Evolutionary conservation across 2,888 invertebrate species (phyloP).

Genomic region (Eilema caniola): DNA sequence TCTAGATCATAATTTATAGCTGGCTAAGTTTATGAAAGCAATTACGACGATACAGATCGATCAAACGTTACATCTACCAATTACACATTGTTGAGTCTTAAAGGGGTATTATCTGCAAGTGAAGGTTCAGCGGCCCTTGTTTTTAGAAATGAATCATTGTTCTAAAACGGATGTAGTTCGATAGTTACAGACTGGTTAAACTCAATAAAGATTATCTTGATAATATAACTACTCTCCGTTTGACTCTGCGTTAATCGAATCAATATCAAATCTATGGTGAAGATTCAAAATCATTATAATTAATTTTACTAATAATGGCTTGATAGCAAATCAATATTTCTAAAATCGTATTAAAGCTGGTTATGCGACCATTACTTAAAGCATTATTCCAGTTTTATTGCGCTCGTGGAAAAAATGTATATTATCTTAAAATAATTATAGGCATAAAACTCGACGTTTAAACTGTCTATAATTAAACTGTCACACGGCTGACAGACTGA

Average conservation of each 20-base stretch:
- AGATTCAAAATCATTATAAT: neutral
- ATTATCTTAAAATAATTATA: constrained; percentile 1
- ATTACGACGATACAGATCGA: constrained; percentile 77
- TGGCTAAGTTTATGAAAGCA: constrained; percentile 68
- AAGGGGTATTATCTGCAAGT: constrained; percentile 56
- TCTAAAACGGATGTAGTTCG: constrained; percentile 45
- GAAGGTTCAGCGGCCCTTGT: constrained; percentile 57
- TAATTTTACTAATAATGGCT: too few species aligned
- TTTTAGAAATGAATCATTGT: constrained; percentile 52
- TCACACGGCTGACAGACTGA: constrained; percentile 8
- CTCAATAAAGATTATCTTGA: constrained; percentile 2
- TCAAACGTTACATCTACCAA: constrained; percentile 63
- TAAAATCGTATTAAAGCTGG: neutral
- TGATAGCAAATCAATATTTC: too few species aligned
- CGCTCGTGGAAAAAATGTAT: neutral
- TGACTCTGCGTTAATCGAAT: neutral
- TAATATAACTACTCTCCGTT: neutral
- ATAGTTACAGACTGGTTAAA: constrained; percentile 18
- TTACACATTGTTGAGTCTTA: constrained; percentile 67
- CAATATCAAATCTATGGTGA: neutral
- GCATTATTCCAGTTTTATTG: neutral
- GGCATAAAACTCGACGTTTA: neutral
- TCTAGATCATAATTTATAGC: constrained; percentile 58
- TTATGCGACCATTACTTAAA: neutral
- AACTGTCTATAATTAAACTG: constrained; percentile 14